Evolutionary conservation across 2,113 vertebrate genomes (phyloP).

Genomic region (Enhydra lutris): DNA sequence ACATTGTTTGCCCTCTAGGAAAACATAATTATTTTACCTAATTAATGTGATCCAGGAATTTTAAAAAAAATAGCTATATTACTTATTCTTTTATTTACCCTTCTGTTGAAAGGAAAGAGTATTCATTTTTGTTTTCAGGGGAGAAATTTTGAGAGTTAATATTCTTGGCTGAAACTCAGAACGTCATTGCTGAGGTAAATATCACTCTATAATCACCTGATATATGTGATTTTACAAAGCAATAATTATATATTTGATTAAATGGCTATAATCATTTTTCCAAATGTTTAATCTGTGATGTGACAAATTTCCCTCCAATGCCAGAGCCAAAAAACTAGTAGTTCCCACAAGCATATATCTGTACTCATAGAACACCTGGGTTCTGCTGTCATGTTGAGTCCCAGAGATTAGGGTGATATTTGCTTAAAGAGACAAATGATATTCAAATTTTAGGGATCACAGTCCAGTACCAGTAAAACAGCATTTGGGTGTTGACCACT

Average conservation of each 20-base stretch:
- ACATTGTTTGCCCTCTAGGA: neutral
- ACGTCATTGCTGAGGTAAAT: neutral
- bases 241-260: neutral
- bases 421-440: neutral
- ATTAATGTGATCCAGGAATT: neutral
- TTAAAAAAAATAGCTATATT: neutral
- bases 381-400: neutral
- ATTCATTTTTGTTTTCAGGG: neutral
- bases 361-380: neutral
- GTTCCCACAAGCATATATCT: neutral
- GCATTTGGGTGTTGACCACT: neutral
- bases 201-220: neutral
- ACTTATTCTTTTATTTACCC: neutral
- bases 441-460: neutral
- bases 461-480: neutral
- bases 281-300: neutral
- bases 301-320: neutral
- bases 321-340: neutral
- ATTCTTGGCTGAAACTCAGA: neutral
- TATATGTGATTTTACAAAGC: neutral
- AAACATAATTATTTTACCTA: neutral
- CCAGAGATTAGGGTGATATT: neutral
- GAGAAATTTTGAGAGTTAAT: neutral
- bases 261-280: neutral
- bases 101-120: neutral